These are phyloP conservation scores for Nyctibius bracteatus DNA, from an alignment of 2,113 vertebrate genomes.

Conservation along the genomic window DNA sequence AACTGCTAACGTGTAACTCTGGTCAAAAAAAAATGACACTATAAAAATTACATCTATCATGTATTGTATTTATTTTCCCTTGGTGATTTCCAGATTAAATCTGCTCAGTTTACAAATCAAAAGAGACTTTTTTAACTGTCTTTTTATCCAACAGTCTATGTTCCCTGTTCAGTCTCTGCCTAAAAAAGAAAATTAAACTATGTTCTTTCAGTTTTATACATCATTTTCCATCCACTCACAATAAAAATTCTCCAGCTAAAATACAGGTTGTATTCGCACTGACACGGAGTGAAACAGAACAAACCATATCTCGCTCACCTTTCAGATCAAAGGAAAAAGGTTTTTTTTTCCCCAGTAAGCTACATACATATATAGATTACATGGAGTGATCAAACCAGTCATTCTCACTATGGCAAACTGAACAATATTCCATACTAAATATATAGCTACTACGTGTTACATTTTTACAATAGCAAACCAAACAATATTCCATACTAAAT, in stretches of 20 bases:
- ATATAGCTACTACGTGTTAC: not conserved
- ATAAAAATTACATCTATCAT: slow-evolving; percentile 57
- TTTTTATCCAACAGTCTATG: slow-evolving; percentile 7
- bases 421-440: not conserved
- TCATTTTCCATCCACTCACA: not conserved
- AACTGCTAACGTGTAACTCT: slow-evolving; percentile 46
- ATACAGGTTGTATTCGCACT: not conserved
- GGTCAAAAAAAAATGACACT: slow-evolving; percentile 40
- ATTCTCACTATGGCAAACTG: not conserved
- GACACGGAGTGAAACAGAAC: not conserved
- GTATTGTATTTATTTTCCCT: slow-evolving; percentile 52
- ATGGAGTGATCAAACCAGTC: not conserved
- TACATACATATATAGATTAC: not conserved
- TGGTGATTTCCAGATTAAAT: slow-evolving; percentile 57
- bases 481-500: not conserved
- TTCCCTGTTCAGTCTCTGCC: not conserved
- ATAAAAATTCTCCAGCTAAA: slow-evolving; percentile 20
- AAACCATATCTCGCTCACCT: not conserved
- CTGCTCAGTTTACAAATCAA: slow-evolving; percentile 51
- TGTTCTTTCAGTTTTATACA: not conserved
- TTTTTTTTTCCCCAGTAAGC: not conserved
- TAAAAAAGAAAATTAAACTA: not conserved
- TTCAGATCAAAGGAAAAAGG: slow-evolving; percentile 13
- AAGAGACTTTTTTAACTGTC: not conserved
- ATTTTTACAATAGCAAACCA: no score